These are phyloP conservation scores for Sthenelais limicola DNA, from an alignment of 2,888 invertebrate genomes.

Conservation along the genomic window DNA sequence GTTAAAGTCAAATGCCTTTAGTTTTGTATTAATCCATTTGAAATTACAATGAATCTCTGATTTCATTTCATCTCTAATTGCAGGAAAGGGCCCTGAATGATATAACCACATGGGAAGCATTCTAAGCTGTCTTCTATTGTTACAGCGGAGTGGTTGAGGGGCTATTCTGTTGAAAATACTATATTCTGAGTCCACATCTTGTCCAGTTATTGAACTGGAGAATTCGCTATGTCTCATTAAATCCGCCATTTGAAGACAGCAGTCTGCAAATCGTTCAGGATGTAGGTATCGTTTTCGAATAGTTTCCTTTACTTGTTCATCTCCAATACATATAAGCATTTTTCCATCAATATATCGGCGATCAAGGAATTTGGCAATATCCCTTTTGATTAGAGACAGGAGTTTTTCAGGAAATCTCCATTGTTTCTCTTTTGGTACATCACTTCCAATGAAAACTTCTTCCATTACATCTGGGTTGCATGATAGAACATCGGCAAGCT, in stretches of 20 bases:
- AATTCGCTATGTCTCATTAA: neutral
- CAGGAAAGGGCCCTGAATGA: constrained; percentile 7
- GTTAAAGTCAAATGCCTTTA: constrained; percentile 13
- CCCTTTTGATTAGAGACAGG: constrained; percentile 11
- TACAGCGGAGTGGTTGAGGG: constrained; percentile 7
- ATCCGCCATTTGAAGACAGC: constrained; percentile 1
- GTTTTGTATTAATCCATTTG: constrained; percentile 14
- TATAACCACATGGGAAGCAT: constrained; percentile 2
- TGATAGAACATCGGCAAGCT: constrained; percentile 19
- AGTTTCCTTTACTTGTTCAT: constrained; percentile 27
- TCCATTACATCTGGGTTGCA: constrained; percentile 20
- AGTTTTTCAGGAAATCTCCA: constrained; percentile 18
- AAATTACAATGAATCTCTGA: constrained; percentile 8
- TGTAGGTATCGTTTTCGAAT: constrained; percentile 3
- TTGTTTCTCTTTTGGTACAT: neutral
- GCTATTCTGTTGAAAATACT: neutral
- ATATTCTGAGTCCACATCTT: neutral
- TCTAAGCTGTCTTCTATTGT: constrained; percentile 1
- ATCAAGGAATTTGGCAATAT: constrained; percentile 11
- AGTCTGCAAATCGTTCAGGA: neutral
- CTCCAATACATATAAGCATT: constrained; percentile 6
- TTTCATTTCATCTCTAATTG: constrained; percentile 3
- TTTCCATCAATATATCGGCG: constrained; percentile 15
- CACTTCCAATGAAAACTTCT: constrained; percentile 28
- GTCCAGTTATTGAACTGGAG: too few species aligned